Evolutionary conservation across 2,888 invertebrate species (phyloP).

Genomic region (Pristionchus exspectatus): DNA sequence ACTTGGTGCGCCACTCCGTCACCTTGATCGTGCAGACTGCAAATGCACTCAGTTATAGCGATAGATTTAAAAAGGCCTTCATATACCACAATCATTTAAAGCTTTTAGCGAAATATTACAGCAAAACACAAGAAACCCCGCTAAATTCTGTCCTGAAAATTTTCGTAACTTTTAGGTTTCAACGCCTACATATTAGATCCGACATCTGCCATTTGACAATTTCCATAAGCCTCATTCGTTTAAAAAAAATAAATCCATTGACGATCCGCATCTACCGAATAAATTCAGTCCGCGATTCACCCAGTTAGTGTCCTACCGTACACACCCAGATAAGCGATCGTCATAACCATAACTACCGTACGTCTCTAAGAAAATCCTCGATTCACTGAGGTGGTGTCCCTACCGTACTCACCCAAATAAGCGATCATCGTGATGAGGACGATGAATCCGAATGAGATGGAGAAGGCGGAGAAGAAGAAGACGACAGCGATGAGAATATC

Average conservation of each 20-base stretch:
- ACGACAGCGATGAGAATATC: constrained; percentile 93
- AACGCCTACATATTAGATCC: not conserved
- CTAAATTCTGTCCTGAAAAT: not conserved
- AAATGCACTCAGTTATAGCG: not conserved
- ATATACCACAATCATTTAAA: not conserved
- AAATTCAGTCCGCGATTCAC: not conserved
- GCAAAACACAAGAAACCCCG: not conserved
- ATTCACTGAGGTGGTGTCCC: not conserved
- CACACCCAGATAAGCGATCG: constrained; percentile 91
- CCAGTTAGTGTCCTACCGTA: not conserved
- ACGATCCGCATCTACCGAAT: not conserved
- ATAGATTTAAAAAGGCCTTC: not conserved
- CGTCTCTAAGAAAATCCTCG: not conserved
- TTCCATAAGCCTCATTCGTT: too few relatives aligned
- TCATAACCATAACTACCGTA: constrained; percentile 83
- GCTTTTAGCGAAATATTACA: too few relatives aligned
- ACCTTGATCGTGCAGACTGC: constrained; percentile 87
- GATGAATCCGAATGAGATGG: constrained; percentile 94
- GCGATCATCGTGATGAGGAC: constrained; percentile 93
- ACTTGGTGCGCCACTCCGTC: constrained; percentile 99
- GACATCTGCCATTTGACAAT: not conserved
- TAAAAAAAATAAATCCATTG: too few relatives aligned
- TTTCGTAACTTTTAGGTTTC: not conserved
- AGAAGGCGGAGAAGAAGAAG: constrained; percentile 91
- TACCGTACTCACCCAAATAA: constrained; percentile 86